A percentile compares a stretch with the other conserved stretches of the same genome.
phyloP scores from a whole-genome alignment of 2,797 vertebrate genomes.

The Betta splendens region DNA sequence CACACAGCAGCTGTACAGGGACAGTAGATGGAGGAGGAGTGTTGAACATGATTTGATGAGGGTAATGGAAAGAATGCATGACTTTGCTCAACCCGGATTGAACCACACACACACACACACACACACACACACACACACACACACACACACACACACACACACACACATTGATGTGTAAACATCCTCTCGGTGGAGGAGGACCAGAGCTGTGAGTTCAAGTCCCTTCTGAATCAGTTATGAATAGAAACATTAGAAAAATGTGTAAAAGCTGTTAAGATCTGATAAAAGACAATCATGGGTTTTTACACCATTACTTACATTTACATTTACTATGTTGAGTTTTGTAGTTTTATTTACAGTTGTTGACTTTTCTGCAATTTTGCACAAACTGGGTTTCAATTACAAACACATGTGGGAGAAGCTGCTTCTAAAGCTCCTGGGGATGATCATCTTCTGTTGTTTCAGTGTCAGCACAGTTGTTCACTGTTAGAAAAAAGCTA shows the following conservation, averaged over 20 bases:
- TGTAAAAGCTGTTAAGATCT: constrained; percentile 20
- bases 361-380: too few relatives aligned
- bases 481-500: too few relatives aligned
- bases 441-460: too few relatives aligned
- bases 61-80: constrained; percentile 84
- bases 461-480: too few relatives aligned
- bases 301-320: too few relatives aligned
- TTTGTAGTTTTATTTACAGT: too few relatives aligned
- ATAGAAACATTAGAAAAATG: constrained; percentile 33
- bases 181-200: constrained; percentile 69
- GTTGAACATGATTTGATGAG: constrained; percentile 80
- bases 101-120: too few relatives aligned
- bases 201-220: constrained; percentile 57
- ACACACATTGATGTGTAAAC: constrained; percentile 59
- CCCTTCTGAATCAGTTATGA: constrained; percentile 48
- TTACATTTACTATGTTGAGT: too few relatives aligned
- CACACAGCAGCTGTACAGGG: constrained; percentile 22
- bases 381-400: too few relatives aligned
- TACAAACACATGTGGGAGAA: too few relatives aligned
- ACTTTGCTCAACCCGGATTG: constrained; percentile 71
- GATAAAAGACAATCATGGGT: background rate
- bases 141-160: constrained; percentile 17
- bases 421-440: too few relatives aligned
- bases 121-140: too few relatives aligned
- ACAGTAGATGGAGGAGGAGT: constrained; percentile 54